Conservation (phyloP, 2,888 invertebrate genomes). For the Thereva unica region DNA sequence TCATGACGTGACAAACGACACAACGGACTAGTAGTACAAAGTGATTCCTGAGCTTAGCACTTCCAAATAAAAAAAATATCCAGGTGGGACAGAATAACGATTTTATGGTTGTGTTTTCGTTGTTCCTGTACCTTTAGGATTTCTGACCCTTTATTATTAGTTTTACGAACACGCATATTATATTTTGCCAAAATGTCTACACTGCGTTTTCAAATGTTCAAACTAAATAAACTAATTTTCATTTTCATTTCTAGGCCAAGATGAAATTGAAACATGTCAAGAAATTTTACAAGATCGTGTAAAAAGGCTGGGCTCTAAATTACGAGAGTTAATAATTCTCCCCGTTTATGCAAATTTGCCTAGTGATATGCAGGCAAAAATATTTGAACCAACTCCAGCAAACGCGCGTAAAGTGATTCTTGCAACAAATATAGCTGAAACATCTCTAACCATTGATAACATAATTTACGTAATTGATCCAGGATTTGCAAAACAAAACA, state of each 20-base stretch:
- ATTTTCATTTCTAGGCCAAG: slow-evolving; percentile 60
- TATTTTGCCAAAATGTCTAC: too few relatives aligned
- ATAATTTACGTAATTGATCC: slow-evolving; percentile 99
- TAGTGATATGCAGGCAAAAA: slow-evolving; percentile 98
- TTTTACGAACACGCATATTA: too few relatives aligned
- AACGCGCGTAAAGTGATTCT: slow-evolving; percentile 95
- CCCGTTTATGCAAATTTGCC: slow-evolving; percentile 99
- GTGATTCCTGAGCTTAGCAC: too few relatives aligned
- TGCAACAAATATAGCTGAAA: slow-evolving; percentile 99
- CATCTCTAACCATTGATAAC: slow-evolving; percentile 97
- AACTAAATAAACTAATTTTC: too few relatives aligned
- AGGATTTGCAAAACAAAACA: slow-evolving; percentile 99
- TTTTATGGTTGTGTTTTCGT: too few relatives aligned
- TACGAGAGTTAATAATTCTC: slow-evolving; percentile 87
- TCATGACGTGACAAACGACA: too few relatives aligned
- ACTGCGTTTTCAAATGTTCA: too few relatives aligned
- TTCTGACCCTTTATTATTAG: too few relatives aligned
- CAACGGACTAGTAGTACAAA: too few relatives aligned
- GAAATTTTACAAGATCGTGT: slow-evolving; percentile 89
- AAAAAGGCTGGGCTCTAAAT: slow-evolving; percentile 87
- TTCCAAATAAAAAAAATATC: too few relatives aligned
- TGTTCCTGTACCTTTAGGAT: too few relatives aligned
- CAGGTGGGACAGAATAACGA: too few relatives aligned
- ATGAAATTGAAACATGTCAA: slow-evolving; percentile 88
- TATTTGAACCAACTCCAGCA: slow-evolving; percentile 96